Evolutionary conservation across 2,888 invertebrate species (phyloP), one percentile per base, ranked within the genome.

Genomic region (Lathronympha strigana): DNA sequence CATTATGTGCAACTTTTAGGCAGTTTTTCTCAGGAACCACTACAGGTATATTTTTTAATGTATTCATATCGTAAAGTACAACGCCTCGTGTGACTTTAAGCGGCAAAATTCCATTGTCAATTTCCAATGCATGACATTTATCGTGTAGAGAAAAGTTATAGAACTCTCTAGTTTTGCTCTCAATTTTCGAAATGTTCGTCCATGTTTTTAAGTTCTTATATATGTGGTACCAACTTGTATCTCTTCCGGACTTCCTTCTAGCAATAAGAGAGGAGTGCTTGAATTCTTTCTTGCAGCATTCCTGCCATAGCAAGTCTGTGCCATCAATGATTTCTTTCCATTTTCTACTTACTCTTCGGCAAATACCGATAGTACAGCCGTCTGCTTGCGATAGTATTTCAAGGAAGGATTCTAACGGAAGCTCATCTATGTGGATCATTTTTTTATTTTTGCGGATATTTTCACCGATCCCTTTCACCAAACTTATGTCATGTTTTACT

Each of bases 171-270:
- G 82, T 31, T 8, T 76, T 81, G 67, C 69, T 78, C 1, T 80
- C 76, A 13, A 72, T 78, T 11, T 58, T 64, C 0, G 77, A 71
- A 1, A 86, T 71, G 47, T 81, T 76, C 0, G 75, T 70, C 90
- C 90, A 90, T 71, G 75, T 75, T 66, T 72, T 76, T 4, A 90
- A 69, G 68, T 90, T 90, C 63, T 78, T 87, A 67, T 86, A 90
- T 1, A 90, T 79, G 61, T 88, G 77, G 61, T 83, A 83, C 88
- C 89, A 90, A 38, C 70, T 74, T 23, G 81, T 79, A 31, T 83
- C 80, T 6, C 73, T 78, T 0, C 84, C 84, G 6, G 79, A 73
- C 69, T 86, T 88, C n/a, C 71, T 78, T 73, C 81, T 88, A 1
- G 89, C 89, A 15, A 89, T 82, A 71, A 73, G 74, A 0, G 89